Percentiles rank a stretch among this genome's conserved stretches.
Evolutionary conservation across 2,797 vertebrate species (phyloP).

Genomic region (Sebastolobus alascanus): DNA sequence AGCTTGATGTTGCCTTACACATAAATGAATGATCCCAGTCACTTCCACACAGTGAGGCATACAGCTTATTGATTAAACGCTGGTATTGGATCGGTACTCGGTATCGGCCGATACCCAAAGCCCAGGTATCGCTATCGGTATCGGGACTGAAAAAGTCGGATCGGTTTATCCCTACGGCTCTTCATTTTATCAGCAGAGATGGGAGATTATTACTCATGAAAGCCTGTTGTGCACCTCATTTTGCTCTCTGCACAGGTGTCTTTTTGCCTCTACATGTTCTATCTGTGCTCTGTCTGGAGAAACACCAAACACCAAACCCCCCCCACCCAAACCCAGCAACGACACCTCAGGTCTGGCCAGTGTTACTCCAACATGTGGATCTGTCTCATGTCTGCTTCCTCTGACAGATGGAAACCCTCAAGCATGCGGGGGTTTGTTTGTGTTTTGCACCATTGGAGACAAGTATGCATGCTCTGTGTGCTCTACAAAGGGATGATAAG

Average conservation of each 20-base stretch:
- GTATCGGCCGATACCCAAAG: too few species aligned
- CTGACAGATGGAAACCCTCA: constrained; percentile 54
- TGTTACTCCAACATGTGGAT: constrained; percentile 54
- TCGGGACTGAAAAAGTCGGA: too few species aligned
- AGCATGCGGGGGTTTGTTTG: constrained; percentile 68
- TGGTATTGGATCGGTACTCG: too few species aligned
- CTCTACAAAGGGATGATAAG: constrained; percentile 70
- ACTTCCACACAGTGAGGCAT: too few species aligned
- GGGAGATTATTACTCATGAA: constrained; percentile 48
- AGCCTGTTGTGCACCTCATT: constrained; percentile 18
- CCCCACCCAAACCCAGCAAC: constrained; percentile 21
- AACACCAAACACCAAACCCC: neutral
- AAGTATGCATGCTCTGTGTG: constrained; percentile 65
- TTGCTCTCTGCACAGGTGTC: constrained; percentile 51
- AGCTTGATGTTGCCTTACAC: too few species aligned
- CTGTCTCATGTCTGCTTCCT: constrained; percentile 68
- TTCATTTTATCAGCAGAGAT: constrained; percentile 59
- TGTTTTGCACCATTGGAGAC: constrained; percentile 78
- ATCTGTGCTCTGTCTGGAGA: constrained; percentile 37
- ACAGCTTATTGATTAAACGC: too few species aligned
- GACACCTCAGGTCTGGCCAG: constrained; percentile 52
- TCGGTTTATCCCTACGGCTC: neutral
- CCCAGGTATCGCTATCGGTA: too few species aligned
- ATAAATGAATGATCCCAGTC: too few species aligned
- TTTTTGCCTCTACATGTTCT: constrained; percentile 42